phyloP scores from a whole-genome alignment of 2,888 invertebrate species.

The Neoascia interrupta region DNA sequence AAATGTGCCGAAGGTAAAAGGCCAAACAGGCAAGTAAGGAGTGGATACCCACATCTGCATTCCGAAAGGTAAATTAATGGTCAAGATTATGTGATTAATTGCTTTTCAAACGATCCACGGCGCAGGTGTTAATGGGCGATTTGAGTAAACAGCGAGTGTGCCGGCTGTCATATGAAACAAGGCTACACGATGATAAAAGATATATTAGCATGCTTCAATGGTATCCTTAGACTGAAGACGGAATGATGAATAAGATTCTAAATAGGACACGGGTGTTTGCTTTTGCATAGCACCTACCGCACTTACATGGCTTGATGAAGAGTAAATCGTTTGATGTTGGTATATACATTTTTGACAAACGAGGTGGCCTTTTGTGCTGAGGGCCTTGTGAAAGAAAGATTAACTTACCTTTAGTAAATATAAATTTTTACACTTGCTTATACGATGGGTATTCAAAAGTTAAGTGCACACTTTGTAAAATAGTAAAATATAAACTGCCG shows the following conservation, averaged over 20 bases:
- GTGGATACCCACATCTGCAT: slow-evolving; percentile 31
- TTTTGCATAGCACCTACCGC: too few relatives aligned
- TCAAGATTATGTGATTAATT: slow-evolving; percentile 60
- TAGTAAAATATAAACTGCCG: too few relatives aligned
- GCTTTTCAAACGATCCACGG: slow-evolving; percentile 12
- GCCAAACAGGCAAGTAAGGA: not conserved
- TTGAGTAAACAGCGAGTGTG: slow-evolving; percentile 53
- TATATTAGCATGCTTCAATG: slow-evolving; percentile 34
- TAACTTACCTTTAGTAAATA: too few relatives aligned
- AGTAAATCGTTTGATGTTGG: too few relatives aligned
- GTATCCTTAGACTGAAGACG: slow-evolving; percentile 45
- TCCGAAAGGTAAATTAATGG: slow-evolving; percentile 48
- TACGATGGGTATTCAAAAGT: too few relatives aligned
- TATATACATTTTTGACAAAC: slow-evolving; percentile 45
- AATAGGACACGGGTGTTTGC: slow-evolving; percentile 39
- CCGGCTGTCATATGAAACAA: slow-evolving; percentile 24
- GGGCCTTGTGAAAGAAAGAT: slow-evolving; percentile 19
- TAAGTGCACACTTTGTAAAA: too few relatives aligned
- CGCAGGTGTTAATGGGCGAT: slow-evolving; percentile 60
- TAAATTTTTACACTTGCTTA: too few relatives aligned
- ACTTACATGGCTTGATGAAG: slow-evolving; percentile 42
- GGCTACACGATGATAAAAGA: not conserved
- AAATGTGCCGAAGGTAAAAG: slow-evolving; percentile 20
- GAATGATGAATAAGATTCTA: slow-evolving; percentile 52
- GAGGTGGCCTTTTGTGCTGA: slow-evolving; percentile 25